A percentile compares a stretch with the other conserved stretches of the same genome.
phyloP scores from a whole-genome alignment of 2,113 vertebrate genomes.

The Cryptomyrus ogoouensis region DNA sequence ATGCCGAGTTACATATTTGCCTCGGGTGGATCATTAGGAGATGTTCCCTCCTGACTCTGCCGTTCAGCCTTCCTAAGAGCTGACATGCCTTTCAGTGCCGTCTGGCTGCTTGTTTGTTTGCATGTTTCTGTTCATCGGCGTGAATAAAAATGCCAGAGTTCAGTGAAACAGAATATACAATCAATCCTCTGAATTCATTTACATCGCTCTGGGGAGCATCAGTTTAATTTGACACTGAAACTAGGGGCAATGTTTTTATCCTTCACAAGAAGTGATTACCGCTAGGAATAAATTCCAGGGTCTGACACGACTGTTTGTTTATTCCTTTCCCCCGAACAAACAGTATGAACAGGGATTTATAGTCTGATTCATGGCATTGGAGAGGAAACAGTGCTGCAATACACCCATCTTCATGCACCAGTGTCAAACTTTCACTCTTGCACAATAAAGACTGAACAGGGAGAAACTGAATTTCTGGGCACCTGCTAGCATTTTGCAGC shows the following conservation, averaged over 20 bases:
- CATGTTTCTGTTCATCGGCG: not conserved
- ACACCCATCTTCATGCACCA: not conserved
- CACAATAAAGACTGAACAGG: not conserved
- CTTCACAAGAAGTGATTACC: not conserved
- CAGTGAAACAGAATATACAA: slow-evolving; percentile 6
- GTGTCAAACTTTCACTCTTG: not conserved
- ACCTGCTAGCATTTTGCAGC: not conserved
- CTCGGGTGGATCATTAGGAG: slow-evolving; percentile 24
- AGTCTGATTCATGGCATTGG: not conserved
- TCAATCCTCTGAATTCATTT: slow-evolving; percentile 12
- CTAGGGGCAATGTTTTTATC: not conserved
- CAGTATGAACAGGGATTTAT: not conserved
- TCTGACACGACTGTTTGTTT: not conserved
- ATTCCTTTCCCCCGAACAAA: not conserved
- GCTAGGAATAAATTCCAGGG: not conserved
- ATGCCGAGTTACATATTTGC: slow-evolving; percentile 26
- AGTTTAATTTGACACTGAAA: not conserved
- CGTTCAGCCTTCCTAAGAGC: not conserved
- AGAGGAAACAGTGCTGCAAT: not conserved
- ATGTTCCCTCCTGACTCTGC: not conserved
- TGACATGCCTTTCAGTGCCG: too few species aligned
- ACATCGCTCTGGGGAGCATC: slow-evolving; percentile 6
- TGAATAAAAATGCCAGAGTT: slow-evolving; percentile 13
- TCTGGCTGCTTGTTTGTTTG: not conserved
- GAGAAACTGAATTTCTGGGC: not conserved